A percentile compares a stretch with the other conserved stretches of the same genome.
Conservation (phyloP, 2,888 invertebrate genomes). For the Drosophila mimica region DNA sequence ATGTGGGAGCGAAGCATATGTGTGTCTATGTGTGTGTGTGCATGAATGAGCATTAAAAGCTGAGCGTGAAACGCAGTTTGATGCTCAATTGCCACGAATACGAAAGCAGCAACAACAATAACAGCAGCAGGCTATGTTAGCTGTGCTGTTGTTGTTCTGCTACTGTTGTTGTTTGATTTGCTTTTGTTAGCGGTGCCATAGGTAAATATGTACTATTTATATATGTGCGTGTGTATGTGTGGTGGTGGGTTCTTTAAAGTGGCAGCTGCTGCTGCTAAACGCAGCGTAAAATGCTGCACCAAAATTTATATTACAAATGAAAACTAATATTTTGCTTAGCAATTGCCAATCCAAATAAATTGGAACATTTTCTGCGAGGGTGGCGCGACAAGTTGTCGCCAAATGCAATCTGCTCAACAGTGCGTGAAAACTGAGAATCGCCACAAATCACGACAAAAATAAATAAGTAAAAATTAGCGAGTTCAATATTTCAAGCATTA, state of each 20-base stretch:
- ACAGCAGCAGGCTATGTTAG: slow-evolving; percentile 27
- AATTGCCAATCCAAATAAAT: slow-evolving; percentile 24
- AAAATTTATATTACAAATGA: slow-evolving; percentile 17
- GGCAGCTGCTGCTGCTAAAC: slow-evolving; percentile 56
- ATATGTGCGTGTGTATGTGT: neutral
- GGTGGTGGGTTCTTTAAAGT: slow-evolving; percentile 46
- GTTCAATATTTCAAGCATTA: slow-evolving; percentile 45
- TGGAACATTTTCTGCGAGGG: slow-evolving; percentile 54
- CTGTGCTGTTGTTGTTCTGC: slow-evolving; percentile 28
- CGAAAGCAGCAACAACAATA: slow-evolving; percentile 29
- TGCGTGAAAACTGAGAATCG: slow-evolving; percentile 37
- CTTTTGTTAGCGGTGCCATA: slow-evolving; percentile 30
- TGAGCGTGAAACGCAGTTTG: slow-evolving; percentile 66
- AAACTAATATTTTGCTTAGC: slow-evolving; percentile 21
- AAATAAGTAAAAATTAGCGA: slow-evolving; percentile 21
- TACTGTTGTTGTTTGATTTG: slow-evolving; percentile 36
- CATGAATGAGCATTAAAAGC: slow-evolving; percentile 65
- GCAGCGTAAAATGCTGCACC: slow-evolving; percentile 24
- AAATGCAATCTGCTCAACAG: slow-evolving; percentile 22
- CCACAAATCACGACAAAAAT: neutral
- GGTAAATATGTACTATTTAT: slow-evolving; percentile 23
- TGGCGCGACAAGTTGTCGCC: slow-evolving; percentile 35
- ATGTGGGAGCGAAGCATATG: slow-evolving; percentile 45
- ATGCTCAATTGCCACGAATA: slow-evolving; percentile 74
- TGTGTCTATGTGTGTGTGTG: slow-evolving; percentile 5